A percentile compares a stretch with the other conserved stretches of the same genome.
These are phyloP conservation scores for Oncorhynchus kisutch DNA, from an alignment of 2,113 vertebrate genomes.

Conservation along the genomic window DNA sequence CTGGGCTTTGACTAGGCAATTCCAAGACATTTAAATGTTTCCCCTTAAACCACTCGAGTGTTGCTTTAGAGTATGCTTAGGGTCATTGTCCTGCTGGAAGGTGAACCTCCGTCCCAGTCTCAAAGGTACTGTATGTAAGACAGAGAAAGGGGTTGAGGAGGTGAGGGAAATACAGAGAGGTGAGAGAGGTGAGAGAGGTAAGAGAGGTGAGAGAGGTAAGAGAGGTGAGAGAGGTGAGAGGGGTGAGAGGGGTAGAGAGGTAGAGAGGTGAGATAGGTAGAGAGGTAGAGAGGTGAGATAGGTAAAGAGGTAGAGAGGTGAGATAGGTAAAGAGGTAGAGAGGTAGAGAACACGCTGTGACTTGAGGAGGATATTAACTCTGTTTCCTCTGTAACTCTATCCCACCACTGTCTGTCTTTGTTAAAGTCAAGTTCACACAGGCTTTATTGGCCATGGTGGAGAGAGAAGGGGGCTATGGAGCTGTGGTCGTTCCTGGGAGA, in stretches of 20 bases:
- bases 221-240: neutral
- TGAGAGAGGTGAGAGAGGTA: neutral
- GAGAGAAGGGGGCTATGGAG: neutral
- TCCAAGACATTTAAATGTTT: too few species aligned
- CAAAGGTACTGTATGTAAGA: neutral
- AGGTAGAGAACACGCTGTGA: slow-evolving; percentile 37
- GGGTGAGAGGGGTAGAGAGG: neutral
- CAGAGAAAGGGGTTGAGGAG: neutral
- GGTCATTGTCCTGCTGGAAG: too few species aligned
- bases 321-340: slow-evolving; percentile 12
- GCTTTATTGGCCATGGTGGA: neutral
- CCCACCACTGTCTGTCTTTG: slow-evolving; percentile 30
- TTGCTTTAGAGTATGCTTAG: too few species aligned
- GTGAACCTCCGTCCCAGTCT: too few species aligned
- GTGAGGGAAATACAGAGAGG: too few species aligned
- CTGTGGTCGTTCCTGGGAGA: slow-evolving; percentile 34
- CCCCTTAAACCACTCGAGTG: too few species aligned
- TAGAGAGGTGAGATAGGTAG: too few species aligned
- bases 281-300: neutral
- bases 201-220: slow-evolving; percentile 27
- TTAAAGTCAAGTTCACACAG: slow-evolving; percentile 68
- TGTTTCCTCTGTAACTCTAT: slow-evolving; percentile 30
- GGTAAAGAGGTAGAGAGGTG: neutral
- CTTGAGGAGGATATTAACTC: slow-evolving; percentile 52
- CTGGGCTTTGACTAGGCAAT: too few species aligned